phyloP scores from a whole-genome alignment of 2,113 vertebrate genomes.

The Protomyctophum bolini region DNA sequence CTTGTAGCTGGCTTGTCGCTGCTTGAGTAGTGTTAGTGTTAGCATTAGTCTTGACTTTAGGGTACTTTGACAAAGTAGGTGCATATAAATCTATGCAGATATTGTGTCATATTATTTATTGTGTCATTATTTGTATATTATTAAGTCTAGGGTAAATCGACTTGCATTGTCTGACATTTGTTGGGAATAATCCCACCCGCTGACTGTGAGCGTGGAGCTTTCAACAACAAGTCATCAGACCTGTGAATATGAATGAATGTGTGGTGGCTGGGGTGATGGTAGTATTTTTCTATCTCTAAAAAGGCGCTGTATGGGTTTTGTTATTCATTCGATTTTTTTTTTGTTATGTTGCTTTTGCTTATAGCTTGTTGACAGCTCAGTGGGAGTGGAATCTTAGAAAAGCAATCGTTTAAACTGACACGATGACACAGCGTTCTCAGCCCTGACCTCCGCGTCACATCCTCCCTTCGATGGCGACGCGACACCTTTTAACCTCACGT shows the following conservation, averaged over 20 bases:
- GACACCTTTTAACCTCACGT: too few species aligned
- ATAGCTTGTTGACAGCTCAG: neutral
- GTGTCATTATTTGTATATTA: neutral
- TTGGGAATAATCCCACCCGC: constrained; percentile 2
- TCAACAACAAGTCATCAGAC: neutral
- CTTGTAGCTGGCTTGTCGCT: too few species aligned
- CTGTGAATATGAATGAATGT: neutral
- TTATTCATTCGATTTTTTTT: neutral
- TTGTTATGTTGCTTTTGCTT: neutral
- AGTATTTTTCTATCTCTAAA: neutral
- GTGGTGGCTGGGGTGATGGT: neutral
- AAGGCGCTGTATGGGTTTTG: neutral
- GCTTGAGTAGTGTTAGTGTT: too few species aligned
- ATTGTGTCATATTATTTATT: neutral
- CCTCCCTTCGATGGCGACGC: too few species aligned
- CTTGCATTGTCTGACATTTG: neutral
- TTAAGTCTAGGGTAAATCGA: neutral
- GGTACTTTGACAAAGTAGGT: too few species aligned
- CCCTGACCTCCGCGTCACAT: too few species aligned
- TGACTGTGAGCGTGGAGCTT: neutral
- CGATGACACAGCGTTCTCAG: too few species aligned
- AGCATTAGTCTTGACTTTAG: too few species aligned
- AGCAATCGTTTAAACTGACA: too few species aligned
- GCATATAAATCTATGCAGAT: neutral
- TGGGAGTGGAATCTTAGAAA: too few species aligned